Conservation (phyloP, 2,113 vertebrate genomes). For the Oncorhynchus kisutch region DNA sequence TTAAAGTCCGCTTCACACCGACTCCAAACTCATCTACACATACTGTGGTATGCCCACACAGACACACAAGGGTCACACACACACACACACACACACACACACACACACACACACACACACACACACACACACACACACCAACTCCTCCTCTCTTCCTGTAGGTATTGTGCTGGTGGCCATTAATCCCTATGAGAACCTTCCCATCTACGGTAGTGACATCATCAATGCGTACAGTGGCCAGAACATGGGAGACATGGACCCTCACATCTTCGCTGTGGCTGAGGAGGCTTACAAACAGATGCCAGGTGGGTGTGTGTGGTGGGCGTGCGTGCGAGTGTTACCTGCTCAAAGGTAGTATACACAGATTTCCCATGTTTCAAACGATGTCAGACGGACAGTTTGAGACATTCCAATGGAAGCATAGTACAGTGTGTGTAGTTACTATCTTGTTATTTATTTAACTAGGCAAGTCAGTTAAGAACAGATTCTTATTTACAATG, state of each 20-base stretch:
- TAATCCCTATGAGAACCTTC: conserved; percentile 95
- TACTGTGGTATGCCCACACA: conserved; percentile 84
- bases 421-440: too few relatives aligned
- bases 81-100: conserved; percentile 42
- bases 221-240: conserved; percentile 98
- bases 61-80: conserved; percentile 1
- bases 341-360: background rate
- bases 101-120: background rate
- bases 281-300: conserved; percentile 99
- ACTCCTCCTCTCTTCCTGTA: conserved; percentile 43
- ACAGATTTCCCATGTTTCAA: too few relatives aligned
- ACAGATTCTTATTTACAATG: too few relatives aligned
- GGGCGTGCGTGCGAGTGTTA: conserved; percentile 73
- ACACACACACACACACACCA: conserved; percentile 38
- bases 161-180: conserved; percentile 98
- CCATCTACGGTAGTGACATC: conserved; percentile 96
- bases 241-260: conserved; percentile 99
- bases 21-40: conserved; percentile 98
- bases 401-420: too few relatives aligned
- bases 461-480: too few relatives aligned
- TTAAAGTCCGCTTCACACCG: conserved; percentile 95
- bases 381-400: too few relatives aligned
- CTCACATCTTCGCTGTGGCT: conserved; percentile 97
- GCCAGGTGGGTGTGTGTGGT: conserved; percentile 83
- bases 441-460: conserved; percentile 19